Base-by-base conservation (phyloP, 2,797 vertebrate species). In the Austrolebias charrua region DNA sequence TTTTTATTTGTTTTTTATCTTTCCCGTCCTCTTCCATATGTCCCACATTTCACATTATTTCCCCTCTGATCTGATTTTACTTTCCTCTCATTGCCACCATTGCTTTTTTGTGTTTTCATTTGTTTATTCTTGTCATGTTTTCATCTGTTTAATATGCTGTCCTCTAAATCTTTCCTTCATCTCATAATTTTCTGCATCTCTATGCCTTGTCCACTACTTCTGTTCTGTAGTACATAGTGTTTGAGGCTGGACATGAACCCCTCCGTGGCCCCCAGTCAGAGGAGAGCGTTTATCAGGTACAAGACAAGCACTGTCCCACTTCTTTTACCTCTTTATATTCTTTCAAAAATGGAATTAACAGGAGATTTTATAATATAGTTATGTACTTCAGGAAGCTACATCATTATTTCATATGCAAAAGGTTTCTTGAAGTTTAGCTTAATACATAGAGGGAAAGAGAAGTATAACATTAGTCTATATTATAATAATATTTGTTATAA, bases 251-350 rank as follows among this genome's bases (percentile, higher is more conserved):
- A 96, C 96, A 98, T 70, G 96, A 99, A 91, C 95, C 96, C 84
- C 96, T 96, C 92, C 95, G 93, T 94, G 96, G 97, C 90, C 90
- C 88, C 86, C 96, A 98, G 91, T 96, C 89, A 83, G 97, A 99
- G 92, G 97, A 99, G 93, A 98, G 95, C 95, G 95, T 98, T 95
- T 99, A 99, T 93, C 97, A 99, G 97, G 97, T 99, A 98, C 94
- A 90, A 84, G 80, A 85, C 86, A 89, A 92, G 84, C 78, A 83
- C 83, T 76, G 70, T 83, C 87, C 78, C 77, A 68, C 35, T 29
- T 63, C 57, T 78, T 74, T 66, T 45, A 48, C 55, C 72, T 66
- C 73, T 75, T 75, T n/a, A 58, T 54, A 13, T 40, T 11, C 38
- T 40, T 11, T 13, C 3, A 40, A 40, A 40, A 40, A 40, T 40